Conservation (phyloP, 2,888 invertebrate species). For the Torymus aiolomorphi region DNA sequence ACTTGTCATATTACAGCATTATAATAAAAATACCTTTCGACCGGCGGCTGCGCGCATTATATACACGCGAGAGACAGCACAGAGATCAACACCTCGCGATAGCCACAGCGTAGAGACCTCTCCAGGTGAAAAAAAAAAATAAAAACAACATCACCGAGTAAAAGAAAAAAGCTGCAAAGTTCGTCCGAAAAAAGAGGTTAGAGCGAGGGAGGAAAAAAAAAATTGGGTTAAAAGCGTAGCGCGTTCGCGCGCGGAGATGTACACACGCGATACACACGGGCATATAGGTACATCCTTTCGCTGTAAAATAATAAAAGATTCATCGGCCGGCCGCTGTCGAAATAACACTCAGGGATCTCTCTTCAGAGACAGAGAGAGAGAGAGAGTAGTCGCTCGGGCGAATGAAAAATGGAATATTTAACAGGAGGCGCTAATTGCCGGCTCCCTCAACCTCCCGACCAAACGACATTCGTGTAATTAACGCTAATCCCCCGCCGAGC, state of each 20-base stretch:
- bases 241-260: neutral
- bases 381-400: neutral
- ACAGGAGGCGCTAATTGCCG: constrained; percentile 49
- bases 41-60: too few relatives aligned
- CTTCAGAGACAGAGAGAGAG: neutral
- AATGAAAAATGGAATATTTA: constrained; percentile 55
- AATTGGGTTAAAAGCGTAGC: constrained; percentile 34
- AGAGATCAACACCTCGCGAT: too few relatives aligned
- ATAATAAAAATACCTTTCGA: too few relatives aligned
- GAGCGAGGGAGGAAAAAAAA: neutral
- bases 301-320: constrained; percentile 20
- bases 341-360: neutral
- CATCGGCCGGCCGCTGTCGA: neutral
- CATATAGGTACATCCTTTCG: neutral
- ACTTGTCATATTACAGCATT: too few relatives aligned
- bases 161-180: constrained; percentile 8
- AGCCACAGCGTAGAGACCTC: too few relatives aligned
- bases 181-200: neutral
- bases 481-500: constrained; percentile 53
- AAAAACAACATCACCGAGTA: too few relatives aligned
- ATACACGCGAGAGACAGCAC: too few relatives aligned
- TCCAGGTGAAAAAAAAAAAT: too few relatives aligned
- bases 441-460: constrained; percentile 19
- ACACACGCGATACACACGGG: neutral
- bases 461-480: constrained; percentile 54